Evolutionary conservation across 2,113 vertebrate genomes (phyloP).

Genomic region (Sus scrofa): DNA sequence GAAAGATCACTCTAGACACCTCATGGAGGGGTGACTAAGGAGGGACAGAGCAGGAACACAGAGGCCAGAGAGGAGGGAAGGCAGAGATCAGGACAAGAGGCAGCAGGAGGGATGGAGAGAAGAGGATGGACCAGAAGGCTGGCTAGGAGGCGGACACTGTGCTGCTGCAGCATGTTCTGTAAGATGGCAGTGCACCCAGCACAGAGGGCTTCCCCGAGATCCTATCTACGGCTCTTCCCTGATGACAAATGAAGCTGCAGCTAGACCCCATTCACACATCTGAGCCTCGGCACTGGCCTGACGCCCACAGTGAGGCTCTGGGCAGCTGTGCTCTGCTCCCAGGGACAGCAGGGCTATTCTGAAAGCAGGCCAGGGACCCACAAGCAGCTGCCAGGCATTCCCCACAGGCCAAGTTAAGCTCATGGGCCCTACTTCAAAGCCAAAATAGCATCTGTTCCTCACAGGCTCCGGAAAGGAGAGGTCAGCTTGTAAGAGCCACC

Average conservation of each 20-base stretch:
- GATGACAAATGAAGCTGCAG: background rate
- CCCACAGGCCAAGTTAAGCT: conserved; percentile 65
- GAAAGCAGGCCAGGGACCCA: conserved; percentile 56
- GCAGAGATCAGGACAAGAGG: background rate
- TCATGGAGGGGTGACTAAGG: background rate
- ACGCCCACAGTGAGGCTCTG: background rate
- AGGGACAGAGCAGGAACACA: background rate
- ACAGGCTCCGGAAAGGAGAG: conserved; percentile 65
- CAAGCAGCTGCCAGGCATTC: conserved; percentile 74
- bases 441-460: conserved; percentile 62
- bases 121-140: background rate
- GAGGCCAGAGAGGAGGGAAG: background rate
- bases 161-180: background rate
- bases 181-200: background rate
- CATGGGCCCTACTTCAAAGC: conserved; percentile 78
- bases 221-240: background rate
- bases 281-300: background rate
- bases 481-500: background rate
- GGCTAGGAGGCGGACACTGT: background rate
- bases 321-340: conserved; percentile 53
- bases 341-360: conserved; percentile 52
- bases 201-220: background rate
- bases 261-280: background rate
- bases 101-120: background rate
- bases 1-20: background rate